phyloP scores from a whole-genome alignment of 2,113 vertebrate species.

The Bolborhynchus lineola region DNA sequence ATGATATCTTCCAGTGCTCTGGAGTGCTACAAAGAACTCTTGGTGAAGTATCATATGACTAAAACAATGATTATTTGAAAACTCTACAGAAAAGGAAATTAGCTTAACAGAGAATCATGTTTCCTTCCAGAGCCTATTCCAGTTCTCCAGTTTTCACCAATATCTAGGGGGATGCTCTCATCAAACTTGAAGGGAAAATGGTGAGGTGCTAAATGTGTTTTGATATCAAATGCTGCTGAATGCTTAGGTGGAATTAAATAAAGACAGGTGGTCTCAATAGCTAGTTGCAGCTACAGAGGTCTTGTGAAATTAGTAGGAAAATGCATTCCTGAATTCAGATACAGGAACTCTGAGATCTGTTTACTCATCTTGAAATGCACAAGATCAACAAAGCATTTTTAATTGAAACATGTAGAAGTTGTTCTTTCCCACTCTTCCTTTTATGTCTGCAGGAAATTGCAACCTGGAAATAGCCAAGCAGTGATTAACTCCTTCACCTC shows the following conservation, averaged over 20 bases:
- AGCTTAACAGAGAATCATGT: background rate
- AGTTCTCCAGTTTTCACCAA: background rate
- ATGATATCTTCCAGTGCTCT: background rate
- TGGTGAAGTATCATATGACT: background rate
- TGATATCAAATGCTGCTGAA: background rate
- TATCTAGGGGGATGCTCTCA: background rate
- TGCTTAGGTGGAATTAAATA: background rate
- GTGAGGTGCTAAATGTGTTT: background rate
- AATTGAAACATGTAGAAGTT: background rate
- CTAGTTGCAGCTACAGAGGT: background rate
- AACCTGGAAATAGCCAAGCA: background rate
- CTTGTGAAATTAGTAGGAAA: background rate
- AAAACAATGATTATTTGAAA: background rate
- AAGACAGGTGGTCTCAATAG: background rate
- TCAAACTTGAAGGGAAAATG: accelerated
- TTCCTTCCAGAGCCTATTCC: background rate
- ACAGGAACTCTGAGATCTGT: background rate
- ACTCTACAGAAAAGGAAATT: background rate
- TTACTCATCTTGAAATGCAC: background rate
- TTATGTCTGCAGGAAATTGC: background rate
- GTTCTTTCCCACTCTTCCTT: background rate
- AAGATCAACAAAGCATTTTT: background rate
- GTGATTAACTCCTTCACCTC: background rate
- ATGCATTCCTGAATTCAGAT: background rate
- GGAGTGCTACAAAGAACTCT: background rate